These are phyloP conservation scores for Phrixothrix hirtus DNA, from an alignment of 2,888 invertebrate genomes.

Conservation along the genomic window DNA sequence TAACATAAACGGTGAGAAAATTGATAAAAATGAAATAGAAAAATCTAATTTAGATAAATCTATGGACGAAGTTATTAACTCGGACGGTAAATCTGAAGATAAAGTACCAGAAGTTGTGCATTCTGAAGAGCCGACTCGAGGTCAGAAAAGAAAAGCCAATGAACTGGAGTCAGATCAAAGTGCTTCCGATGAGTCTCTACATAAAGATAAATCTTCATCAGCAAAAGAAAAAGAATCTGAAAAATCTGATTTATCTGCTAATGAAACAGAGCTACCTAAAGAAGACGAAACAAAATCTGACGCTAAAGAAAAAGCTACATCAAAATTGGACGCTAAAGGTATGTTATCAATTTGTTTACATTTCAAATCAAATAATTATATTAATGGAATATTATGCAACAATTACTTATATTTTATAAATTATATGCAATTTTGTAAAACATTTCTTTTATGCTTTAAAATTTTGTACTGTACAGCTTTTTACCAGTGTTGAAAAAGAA, in stretches of 20 bases:
- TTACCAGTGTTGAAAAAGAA: no score
- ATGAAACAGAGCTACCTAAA: neutral
- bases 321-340: neutral
- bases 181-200: slow-evolving; percentile 31
- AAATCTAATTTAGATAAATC: neutral
- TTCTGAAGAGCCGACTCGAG: no score
- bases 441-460: no score
- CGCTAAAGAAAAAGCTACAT: neutral
- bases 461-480: no score
- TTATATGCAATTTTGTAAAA: no score
- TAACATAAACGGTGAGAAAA: slow-evolving; percentile 14
- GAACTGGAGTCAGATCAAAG: slow-evolving; percentile 38
- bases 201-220: slow-evolving; percentile 23
- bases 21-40: slow-evolving; percentile 4
- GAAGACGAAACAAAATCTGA: neutral
- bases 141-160: slow-evolving; percentile 38
- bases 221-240: slow-evolving; percentile 16
- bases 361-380: no score
- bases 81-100: neutral
- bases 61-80: neutral
- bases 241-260: neutral
- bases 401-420: no score
- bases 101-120: slow-evolving; percentile 11
- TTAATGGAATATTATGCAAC: no score
- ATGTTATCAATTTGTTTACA: neutral